These are phyloP conservation scores for Sarcophaga bullata DNA, from an alignment of 1,140 invertebrate genomes.

Conservation along the genomic window DNA sequence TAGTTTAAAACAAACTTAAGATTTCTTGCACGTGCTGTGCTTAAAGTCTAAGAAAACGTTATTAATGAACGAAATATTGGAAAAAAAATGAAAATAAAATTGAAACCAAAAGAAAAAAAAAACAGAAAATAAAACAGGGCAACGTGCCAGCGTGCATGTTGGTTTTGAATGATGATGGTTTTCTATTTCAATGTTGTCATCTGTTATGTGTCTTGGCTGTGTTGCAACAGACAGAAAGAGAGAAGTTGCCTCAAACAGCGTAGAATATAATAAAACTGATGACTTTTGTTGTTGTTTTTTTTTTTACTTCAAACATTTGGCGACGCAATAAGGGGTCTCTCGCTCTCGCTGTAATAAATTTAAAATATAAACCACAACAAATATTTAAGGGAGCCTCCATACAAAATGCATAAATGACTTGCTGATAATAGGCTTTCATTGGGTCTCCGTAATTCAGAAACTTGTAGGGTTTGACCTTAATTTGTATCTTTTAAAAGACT, in stretches of 20 bases:
- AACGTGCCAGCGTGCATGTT: conserved; percentile 7
- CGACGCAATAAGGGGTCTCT: neutral
- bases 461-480: too few species aligned
- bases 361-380: too few species aligned
- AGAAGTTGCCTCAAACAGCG: neutral
- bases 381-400: too few species aligned
- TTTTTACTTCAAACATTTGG: neutral
- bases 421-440: too few species aligned
- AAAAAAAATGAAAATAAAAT: too few species aligned
- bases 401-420: too few species aligned
- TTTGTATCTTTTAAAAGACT: too few species aligned
- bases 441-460: too few species aligned
- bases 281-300: neutral
- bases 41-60: neutral
- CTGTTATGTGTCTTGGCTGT: neutral
- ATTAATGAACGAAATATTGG: too few species aligned
- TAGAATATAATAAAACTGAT: neutral
- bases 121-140: neutral
- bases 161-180: neutral
- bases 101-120: too few species aligned
- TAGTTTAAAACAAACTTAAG: conserved; percentile 5
- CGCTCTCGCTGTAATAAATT: too few species aligned
- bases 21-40: neutral
- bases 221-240: neutral
- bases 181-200: neutral